Base-by-base conservation (phyloP, 2,113 vertebrate genomes). In the Megalops atlanticus region DNA sequence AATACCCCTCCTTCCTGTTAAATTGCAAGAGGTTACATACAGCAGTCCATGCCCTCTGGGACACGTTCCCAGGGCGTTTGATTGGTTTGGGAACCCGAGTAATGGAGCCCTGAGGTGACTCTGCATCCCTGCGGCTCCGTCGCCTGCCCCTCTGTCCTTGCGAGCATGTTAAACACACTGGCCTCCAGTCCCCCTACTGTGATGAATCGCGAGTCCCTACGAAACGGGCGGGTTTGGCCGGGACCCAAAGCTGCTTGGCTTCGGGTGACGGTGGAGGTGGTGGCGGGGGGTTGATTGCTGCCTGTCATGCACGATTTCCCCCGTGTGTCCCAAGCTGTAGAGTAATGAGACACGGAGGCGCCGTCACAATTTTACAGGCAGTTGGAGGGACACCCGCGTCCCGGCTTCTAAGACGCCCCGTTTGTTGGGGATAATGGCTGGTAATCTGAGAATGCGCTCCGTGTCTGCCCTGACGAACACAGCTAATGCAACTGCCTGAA, bases 381-480 rank as follows among this genome's bases (percentile, higher is more conserved):
- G 45, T 77, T 58, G 18, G 41, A 52, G 40, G 31, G 77, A 76
- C 43, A 76, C 39, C 18, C 21, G 18, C 47, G 58, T 24, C 49
- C 33, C 38, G 12, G 54, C 72, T 47, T n/a, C 15, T 71, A 38
- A 80, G 71, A 77, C 76, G 49, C 73, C 16, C 41, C 35, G 31
- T 39, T 52, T 35, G 3, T n/a, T 8, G n/a, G 74, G 21, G 36
- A 81, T 82, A 49, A 82, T 40, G 5, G 64, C 10, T 43, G 31
- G 69, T 77, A 80, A 82, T 74, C 64, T 68, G 68, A 79, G 69
- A 36, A 75, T 43, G 64, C 35, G 49, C 45, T 16, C 54, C 80
- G 74, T 58, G 35, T 71, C 69, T 74, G 76, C 35, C 76, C 71
- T 82, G 72, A 85, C 72, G 47, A 80, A 77, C 76, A 84, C 58